Base-by-base conservation (phyloP, 2,113 vertebrate genomes). In the Corythaeola cristata region DNA sequence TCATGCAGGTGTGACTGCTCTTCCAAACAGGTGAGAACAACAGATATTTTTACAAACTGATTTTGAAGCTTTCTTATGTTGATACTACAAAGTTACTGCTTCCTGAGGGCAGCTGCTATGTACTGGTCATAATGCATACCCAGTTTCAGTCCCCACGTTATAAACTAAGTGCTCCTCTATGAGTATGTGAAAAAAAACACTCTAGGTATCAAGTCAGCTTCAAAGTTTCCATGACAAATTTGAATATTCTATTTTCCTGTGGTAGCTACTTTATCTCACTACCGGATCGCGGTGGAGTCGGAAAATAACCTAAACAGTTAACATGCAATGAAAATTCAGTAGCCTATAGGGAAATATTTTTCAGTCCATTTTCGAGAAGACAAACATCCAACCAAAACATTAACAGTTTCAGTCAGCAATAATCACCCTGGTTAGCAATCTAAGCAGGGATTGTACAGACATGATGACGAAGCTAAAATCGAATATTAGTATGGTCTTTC, bases 241-340 rank as follows among this genome's bases (percentile, higher is more conserved):
- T 41, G 17, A 62, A 16, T 81, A 56, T 64, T 41, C 13, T 27
- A 37, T 80, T 49, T 71, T 11, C 27, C 71, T 74, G 15, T 17
- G 5, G 41, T 39, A 86, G 72, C 67, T 88, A 74, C 55, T 86
- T 91, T 95, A 35, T 58, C 45, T 91, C 39, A 67, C 37, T n/a
- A 14, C 59, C 86, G 60, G 47, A 32, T 68, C 68, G 49, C 67
- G 66, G 45, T 77, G 35, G 56, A 74, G 27, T 15, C 89, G 75
- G 68, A 88, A 96, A 94, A 88, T 75, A 88, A 93, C 39, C 68
- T 88, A 84, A 92, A 84, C 35, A 67, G 80, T 95, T 96, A 95
- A 94, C 73, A 45, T 95, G 93, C 96, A 94, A 92, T 94, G 96
- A 96, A 96, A 94, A 88, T 95, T 96, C 94, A 96, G 89, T 82